Percentiles rank a stretch among this genome's conserved stretches.
Evolutionary conservation across 1,140 invertebrate species (phyloP).

Genomic region (Drosophila asahinai): DNA sequence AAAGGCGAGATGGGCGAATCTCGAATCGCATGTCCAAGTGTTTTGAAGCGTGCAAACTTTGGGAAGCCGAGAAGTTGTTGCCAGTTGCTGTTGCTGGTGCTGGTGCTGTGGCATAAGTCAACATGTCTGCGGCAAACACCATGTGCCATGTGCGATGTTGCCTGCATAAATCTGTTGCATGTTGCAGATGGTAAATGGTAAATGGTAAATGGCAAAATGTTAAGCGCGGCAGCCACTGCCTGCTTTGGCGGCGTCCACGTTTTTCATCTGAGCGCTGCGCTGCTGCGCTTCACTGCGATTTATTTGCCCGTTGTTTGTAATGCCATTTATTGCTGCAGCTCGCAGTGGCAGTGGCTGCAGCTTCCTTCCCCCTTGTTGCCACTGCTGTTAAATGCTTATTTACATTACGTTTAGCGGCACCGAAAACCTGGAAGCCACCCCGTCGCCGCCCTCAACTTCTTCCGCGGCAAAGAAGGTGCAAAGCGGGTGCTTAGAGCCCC

Average conservation of each 20-base stretch:
- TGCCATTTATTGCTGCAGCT: constrained; percentile 70
- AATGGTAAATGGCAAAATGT: constrained; percentile 63
- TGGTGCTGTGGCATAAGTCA: constrained; percentile 67
- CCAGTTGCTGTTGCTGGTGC: constrained; percentile 27
- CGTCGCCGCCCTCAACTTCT: constrained; percentile 15
- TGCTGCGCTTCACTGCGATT: constrained; percentile 79
- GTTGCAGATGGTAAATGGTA: constrained; percentile 26
- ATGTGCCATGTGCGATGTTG: constrained; percentile 62
- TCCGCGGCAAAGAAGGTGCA: constrained; percentile 37
- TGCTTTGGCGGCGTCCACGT: constrained; percentile 38
- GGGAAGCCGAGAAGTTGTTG: constrained; percentile 25
- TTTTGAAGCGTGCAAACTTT: constrained; percentile 61
- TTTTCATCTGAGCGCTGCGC: constrained; percentile 56
- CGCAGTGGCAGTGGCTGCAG: constrained; percentile 31
- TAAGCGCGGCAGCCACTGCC: constrained; percentile 60
- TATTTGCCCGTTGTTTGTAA: constrained; percentile 81
- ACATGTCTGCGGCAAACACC: constrained; percentile 64
- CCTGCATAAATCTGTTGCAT: constrained; percentile 81
- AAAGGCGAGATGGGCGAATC: constrained; percentile 41
- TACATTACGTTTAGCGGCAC: constrained; percentile 84
- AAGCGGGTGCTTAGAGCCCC: constrained; percentile 15
- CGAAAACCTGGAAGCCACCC: constrained; percentile 34
- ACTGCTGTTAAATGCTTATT: constrained; percentile 82
- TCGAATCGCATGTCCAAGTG: constrained; percentile 71
- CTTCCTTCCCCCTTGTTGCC: background rate